Evolutionary conservation across 2,797 vertebrate species (phyloP).

Genomic region (Pagetopsis macropterus): DNA sequence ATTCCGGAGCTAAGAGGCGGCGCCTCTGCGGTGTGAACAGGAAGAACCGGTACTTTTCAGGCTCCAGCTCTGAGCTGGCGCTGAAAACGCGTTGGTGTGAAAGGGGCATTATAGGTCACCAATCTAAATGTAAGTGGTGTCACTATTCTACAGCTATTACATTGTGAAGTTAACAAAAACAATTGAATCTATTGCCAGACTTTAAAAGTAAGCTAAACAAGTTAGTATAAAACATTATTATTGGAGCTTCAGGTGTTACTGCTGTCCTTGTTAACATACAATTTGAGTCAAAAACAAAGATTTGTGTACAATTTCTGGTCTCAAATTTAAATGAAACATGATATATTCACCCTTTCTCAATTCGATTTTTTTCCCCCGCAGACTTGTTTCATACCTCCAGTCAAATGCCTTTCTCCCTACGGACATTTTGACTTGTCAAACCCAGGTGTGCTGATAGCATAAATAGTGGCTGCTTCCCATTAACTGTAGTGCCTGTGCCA

Average conservation of each 20-base stretch:
- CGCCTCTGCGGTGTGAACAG: too few relatives aligned
- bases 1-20: too few relatives aligned
- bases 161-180: too few relatives aligned
- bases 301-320: background rate
- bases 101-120: too few relatives aligned
- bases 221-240: background rate
- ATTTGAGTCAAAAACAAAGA: background rate
- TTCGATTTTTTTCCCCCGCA: background rate
- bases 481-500: conserved; percentile 9
- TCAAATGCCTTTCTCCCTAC: conserved; percentile 17
- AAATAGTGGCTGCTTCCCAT: conserved; percentile 18
- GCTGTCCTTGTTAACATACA: background rate
- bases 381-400: conserved; percentile 23
- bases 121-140: too few relatives aligned
- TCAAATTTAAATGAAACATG: background rate
- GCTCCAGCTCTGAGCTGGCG: too few relatives aligned
- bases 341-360: background rate
- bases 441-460: conserved; percentile 19
- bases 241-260: background rate
- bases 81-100: too few relatives aligned
- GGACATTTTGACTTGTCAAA: conserved; percentile 7
- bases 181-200: too few relatives aligned
- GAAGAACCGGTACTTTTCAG: too few relatives aligned
- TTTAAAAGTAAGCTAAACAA: too few relatives aligned
- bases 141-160: too few relatives aligned